Evolutionary conservation across 2,797 vertebrate genomes (phyloP).

Genomic region (Furcifer pardalis): DNA sequence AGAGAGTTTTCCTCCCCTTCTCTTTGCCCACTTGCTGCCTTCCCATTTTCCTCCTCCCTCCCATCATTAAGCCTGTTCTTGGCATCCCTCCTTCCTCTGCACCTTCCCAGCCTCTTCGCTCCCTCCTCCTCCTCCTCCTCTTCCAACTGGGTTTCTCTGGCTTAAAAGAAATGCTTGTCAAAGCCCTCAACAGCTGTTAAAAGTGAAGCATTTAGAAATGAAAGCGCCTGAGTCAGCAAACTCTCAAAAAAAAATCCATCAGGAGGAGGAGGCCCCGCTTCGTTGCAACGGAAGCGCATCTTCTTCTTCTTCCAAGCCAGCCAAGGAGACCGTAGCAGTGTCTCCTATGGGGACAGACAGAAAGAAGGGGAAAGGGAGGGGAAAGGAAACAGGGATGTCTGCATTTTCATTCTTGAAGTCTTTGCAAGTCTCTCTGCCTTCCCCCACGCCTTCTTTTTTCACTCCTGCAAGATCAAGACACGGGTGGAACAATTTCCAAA

Average conservation of each 20-base stretch:
- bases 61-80: not conserved
- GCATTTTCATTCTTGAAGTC: not conserved
- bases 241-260: conserved; percentile 18
- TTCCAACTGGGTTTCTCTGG: not conserved
- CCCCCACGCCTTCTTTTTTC: not conserved
- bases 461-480: not conserved
- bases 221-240: conserved; percentile 33
- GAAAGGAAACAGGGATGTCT: not conserved
- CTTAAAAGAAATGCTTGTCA: conserved; percentile 27
- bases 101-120: not conserved
- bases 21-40: not conserved
- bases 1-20: not conserved
- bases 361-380: too few species aligned
- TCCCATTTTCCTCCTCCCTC: not conserved
- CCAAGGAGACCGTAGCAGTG: not conserved
- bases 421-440: not conserved
- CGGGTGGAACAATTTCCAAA: not conserved
- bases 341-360: not conserved
- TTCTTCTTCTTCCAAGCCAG: not conserved
- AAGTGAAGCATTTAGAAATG: conserved; percentile 27
- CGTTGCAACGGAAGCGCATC: conserved; percentile 20
- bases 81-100: not conserved
- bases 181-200: conserved; percentile 32
- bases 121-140: not conserved
- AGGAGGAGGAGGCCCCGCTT: conserved; percentile 25